Evolutionary conservation across 2,888 invertebrate species (phyloP).

Genomic region (Leucoptera coffeella): DNA sequence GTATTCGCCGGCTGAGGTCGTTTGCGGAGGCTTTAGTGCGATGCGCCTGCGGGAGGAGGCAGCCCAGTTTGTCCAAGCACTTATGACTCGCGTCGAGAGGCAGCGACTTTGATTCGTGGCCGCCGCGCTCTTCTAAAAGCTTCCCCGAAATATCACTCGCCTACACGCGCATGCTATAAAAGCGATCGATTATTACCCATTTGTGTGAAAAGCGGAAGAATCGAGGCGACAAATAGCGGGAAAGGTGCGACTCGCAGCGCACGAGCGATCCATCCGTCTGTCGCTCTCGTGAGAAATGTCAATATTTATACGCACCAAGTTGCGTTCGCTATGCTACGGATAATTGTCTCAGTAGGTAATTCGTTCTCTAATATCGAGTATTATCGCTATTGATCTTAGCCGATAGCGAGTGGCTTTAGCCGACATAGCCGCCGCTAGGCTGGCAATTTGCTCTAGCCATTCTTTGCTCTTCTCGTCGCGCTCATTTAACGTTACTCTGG

Average conservation of each 20-base stretch:
- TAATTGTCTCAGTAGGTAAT: slow-evolving; percentile 42
- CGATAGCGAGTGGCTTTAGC: too few species aligned
- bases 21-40: too few species aligned
- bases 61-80: slow-evolving; percentile 25
- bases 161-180: slow-evolving; percentile 38
- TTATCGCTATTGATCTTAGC: too few species aligned
- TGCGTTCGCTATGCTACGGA: slow-evolving; percentile 32
- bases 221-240: slow-evolving; percentile 17
- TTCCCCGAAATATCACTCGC: slow-evolving; percentile 38
- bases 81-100: too few species aligned
- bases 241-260: slow-evolving; percentile 17
- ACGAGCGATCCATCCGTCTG: slow-evolving; percentile 22
- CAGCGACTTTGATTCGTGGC: slow-evolving; percentile 16
- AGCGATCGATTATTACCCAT: slow-evolving; percentile 51
- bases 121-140: slow-evolving; percentile 22
- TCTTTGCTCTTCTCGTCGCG: too few species aligned
- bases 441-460: too few species aligned
- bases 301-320: slow-evolving; percentile 34
- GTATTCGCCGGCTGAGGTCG: too few species aligned
- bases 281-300: slow-evolving; percentile 45
- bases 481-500: too few species aligned
- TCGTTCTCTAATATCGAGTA: too few species aligned
- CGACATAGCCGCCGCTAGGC: too few species aligned
- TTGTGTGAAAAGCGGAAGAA: slow-evolving; percentile 51
- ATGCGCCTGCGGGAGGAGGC: too few species aligned